Evolutionary conservation across 1,140 invertebrate genomes (phyloP).

Genomic region (Drosophila aff.): DNA sequence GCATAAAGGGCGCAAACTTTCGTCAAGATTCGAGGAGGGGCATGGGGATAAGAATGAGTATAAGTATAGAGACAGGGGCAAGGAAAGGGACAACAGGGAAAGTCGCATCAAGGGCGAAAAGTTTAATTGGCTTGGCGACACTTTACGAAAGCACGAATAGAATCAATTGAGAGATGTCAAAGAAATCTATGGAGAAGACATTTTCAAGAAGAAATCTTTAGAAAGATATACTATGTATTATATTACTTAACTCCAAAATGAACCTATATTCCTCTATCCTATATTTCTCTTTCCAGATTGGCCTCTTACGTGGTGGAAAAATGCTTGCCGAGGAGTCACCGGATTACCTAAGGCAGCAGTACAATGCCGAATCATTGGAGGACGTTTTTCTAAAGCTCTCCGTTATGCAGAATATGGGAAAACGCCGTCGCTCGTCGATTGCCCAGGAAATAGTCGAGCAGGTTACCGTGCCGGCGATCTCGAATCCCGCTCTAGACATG

Average conservation of each 20-base stretch:
- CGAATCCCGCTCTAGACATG: slow-evolving; percentile 87
- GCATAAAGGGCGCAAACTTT: slow-evolving; percentile 63
- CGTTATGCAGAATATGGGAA: slow-evolving; percentile 92
- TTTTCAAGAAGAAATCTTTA: neutral
- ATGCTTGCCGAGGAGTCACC: slow-evolving; percentile 97
- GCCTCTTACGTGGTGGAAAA: slow-evolving; percentile 95
- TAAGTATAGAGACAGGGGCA: neutral
- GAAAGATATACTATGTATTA: neutral
- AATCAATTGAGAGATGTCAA: slow-evolving; percentile 57
- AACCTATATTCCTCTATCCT: neutral
- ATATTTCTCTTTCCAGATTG: slow-evolving; percentile 88
- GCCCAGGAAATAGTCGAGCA: slow-evolving; percentile 90
- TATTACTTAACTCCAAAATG: neutral
- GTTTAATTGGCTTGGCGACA: slow-evolving; percentile 73
- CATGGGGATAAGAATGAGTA: neutral
- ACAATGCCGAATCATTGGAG: slow-evolving; percentile 92
- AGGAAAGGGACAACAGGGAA: slow-evolving; percentile 1
- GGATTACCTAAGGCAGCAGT: slow-evolving; percentile 90
- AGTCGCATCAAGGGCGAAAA: slow-evolving; percentile 60
- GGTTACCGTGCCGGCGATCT: slow-evolving; percentile 87
- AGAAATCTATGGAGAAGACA: neutral
- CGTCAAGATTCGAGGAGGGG: slow-evolving; percentile 14
- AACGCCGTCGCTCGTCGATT: slow-evolving; percentile 91
- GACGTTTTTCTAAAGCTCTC: slow-evolving; percentile 97
- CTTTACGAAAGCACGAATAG: slow-evolving; percentile 35